Percentiles rank a stretch among this genome's conserved stretches.
These are phyloP conservation scores for Lonchura striata DNA, from an alignment of 2,113 vertebrate genomes.

Conservation along the genomic window DNA sequence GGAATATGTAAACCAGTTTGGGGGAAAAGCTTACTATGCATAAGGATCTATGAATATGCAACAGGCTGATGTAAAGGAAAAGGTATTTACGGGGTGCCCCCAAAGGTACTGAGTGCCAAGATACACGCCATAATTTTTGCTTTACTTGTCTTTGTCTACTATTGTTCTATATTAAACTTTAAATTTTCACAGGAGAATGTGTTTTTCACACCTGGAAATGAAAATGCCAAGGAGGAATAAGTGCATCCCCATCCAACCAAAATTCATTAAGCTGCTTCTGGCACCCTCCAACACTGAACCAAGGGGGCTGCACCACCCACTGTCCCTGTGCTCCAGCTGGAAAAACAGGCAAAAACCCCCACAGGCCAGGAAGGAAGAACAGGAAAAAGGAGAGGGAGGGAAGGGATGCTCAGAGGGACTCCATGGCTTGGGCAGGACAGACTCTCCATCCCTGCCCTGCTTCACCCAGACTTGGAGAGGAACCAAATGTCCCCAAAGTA, in stretches of 20 bases:
- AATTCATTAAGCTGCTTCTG: not conserved
- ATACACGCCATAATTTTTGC: too few relatives aligned
- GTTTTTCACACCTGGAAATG: too few relatives aligned
- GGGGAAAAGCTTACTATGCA: too few relatives aligned
- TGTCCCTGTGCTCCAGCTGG: accelerated
- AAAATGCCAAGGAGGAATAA: accelerated
- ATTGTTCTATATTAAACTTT: too few relatives aligned
- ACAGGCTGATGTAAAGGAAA: too few relatives aligned
- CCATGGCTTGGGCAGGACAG: not conserved
- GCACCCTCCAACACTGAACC: accelerated
- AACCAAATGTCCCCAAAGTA: not conserved
- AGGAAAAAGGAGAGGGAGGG: not conserved
- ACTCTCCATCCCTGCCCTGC: not conserved
- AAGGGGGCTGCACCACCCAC: not conserved
- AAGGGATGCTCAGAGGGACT: not conserved
- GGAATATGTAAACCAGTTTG: too few relatives aligned
- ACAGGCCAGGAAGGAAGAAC: not conserved
- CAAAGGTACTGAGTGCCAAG: too few relatives aligned
- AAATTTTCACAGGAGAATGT: too few relatives aligned
- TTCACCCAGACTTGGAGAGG: not conserved
- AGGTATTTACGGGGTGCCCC: too few relatives aligned
- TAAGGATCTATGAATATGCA: too few relatives aligned
- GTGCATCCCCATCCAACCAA: accelerated
- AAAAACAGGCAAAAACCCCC: not conserved
- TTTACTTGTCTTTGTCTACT: too few relatives aligned